Evolutionary conservation across 2,797 vertebrate genomes (phyloP).

Genomic region (Lophura swinhoii): DNA sequence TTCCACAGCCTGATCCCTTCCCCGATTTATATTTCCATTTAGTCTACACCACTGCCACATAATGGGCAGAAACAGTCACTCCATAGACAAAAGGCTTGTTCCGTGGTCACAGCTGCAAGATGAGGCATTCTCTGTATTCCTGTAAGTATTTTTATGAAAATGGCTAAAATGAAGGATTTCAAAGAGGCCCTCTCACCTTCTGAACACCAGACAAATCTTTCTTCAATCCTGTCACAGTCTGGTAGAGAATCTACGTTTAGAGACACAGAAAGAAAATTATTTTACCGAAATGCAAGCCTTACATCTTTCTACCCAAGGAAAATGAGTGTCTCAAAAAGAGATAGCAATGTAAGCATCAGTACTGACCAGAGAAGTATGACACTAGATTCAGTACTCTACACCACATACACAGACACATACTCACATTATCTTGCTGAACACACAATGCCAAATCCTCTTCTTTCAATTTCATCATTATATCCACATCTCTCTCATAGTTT

Average conservation of each 20-base stretch:
- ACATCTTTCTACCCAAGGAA: background rate
- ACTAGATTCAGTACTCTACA: background rate
- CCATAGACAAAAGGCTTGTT: background rate
- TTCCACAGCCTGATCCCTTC: background rate
- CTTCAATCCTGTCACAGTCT: slow-evolving; percentile 92
- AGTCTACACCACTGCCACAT: background rate
- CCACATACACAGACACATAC: slow-evolving; percentile 14
- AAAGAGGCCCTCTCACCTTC: slow-evolving; percentile 78
- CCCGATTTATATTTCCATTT: background rate
- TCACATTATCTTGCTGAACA: slow-evolving; percentile 85
- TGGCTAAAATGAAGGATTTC: background rate
- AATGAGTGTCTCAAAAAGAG: background rate
- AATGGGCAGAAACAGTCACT: background rate
- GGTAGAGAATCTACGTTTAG: slow-evolving; percentile 89
- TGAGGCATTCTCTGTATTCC: background rate
- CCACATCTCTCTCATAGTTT: slow-evolving; percentile 87
- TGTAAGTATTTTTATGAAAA: background rate
- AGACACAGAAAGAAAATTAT: background rate
- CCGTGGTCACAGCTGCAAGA: background rate
- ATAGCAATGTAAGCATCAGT: background rate
- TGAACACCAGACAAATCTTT: slow-evolving; percentile 95
- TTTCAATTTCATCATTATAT: slow-evolving; percentile 84
- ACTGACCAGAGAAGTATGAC: background rate
- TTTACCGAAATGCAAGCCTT: background rate
- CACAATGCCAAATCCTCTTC: slow-evolving; percentile 81